Evolutionary conservation across 2,888 invertebrate genomes (phyloP).

Genomic region (Eucriotettix oculatus): DNA sequence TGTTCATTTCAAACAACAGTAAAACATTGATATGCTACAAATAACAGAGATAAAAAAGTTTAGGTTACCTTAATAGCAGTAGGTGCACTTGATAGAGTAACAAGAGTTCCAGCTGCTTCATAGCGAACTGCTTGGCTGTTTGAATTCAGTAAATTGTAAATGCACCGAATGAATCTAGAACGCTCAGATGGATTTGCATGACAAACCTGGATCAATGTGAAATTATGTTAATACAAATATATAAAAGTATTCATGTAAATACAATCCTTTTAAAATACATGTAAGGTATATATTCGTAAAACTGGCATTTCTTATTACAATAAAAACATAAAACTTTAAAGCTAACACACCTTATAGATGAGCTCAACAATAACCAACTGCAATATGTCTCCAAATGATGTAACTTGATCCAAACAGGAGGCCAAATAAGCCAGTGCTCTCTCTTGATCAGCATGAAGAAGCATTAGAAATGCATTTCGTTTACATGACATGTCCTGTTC

Average conservation of each 20-base stretch:
- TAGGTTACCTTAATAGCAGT: constrained; percentile 71
- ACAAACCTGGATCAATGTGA: constrained; percentile 50
- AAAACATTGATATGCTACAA: neutral
- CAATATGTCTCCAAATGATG: constrained; percentile 88
- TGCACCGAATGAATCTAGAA: constrained; percentile 93
- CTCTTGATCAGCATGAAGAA: constrained; percentile 93
- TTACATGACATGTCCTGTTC: constrained; percentile 99
- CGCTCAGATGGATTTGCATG: constrained; percentile 91
- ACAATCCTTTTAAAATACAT: neutral
- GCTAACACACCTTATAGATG: constrained; percentile 71
- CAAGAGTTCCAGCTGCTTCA: constrained; percentile 95
- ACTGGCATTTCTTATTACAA: neutral
- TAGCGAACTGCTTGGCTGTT: constrained; percentile 92
- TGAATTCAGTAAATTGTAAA: constrained; percentile 92
- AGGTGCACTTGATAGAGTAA: constrained; percentile 93
- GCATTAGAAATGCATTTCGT: constrained; percentile 96
- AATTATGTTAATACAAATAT: neutral
- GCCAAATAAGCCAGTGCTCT: constrained; percentile 83
- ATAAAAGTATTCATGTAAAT: neutral
- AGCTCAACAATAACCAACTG: constrained; percentile 97
- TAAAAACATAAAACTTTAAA: neutral
- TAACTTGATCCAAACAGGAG: constrained; percentile 86
- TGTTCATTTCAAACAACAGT: neutral
- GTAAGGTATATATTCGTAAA: neutral
- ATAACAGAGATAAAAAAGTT: neutral